A percentile compares a stretch with the other conserved stretches of the same genome.
These are phyloP conservation scores for Ctenosaura bakeri DNA, from an alignment of 2,797 vertebrate species.

Conservation along the genomic window DNA sequence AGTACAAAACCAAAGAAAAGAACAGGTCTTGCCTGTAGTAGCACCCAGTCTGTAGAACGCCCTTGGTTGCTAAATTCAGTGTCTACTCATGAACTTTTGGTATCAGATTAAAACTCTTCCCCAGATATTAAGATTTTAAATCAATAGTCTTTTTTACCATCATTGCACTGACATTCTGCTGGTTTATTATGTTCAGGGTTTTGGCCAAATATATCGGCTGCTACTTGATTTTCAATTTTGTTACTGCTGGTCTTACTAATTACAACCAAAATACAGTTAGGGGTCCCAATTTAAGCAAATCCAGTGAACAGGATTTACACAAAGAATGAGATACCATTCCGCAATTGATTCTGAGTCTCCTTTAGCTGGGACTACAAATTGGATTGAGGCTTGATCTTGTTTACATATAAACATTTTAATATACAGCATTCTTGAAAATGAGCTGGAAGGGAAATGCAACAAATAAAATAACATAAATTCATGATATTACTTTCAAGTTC, in stretches of 20 bases:
- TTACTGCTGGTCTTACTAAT: too few relatives aligned
- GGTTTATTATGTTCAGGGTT: neutral
- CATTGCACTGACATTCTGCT: neutral
- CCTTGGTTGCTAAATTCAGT: too few relatives aligned
- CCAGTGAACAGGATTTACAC: too few relatives aligned
- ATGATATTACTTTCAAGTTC: constrained; percentile 85
- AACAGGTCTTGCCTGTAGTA: neutral
- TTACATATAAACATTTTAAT: neutral
- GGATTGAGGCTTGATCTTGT: too few relatives aligned
- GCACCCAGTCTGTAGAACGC: neutral
- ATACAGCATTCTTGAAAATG: neutral
- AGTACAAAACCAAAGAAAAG: neutral
- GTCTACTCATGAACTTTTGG: neutral
- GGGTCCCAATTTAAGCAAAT: too few relatives aligned
- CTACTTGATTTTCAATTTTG: neutral
- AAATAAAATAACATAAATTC: neutral
- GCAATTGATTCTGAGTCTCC: too few relatives aligned
- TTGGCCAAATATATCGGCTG: neutral
- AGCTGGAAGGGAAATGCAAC: neutral
- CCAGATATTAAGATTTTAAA: neutral
- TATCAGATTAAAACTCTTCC: neutral
- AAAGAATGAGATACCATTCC: too few relatives aligned
- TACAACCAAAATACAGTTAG: too few relatives aligned
- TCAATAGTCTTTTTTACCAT: neutral
- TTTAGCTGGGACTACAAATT: too few relatives aligned